Evolutionary conservation across 2,113 vertebrate species (phyloP), one percentile per base, ranked within the genome.

Genomic region (Oreocharis arfaki): DNA sequence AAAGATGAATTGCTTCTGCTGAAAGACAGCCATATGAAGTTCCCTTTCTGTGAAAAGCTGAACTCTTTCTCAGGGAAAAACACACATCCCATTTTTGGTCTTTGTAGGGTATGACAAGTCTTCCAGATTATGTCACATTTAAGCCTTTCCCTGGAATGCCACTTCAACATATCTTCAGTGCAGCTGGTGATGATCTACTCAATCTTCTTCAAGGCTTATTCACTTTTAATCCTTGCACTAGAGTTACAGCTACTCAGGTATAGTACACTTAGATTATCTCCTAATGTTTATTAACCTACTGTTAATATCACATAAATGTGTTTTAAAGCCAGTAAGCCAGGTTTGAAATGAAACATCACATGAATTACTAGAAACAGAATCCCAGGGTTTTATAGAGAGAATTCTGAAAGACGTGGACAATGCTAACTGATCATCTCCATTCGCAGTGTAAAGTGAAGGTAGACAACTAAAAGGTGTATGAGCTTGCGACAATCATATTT

Each of bases 51-150:
- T 88, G 79, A 49, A 80, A 74, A 69, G 28, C 32, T 68, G 27
- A 60, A 14, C 16, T 59, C 11, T 42, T 75, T 57, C 22, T 71
- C 39, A 46, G 33, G 50, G 8, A 67, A 78, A 88, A 89, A 49
- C 4, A 6, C 41, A 20, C 3, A 3, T 82, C 37, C 9, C 2
- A 5, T 79, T 69, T 89, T 89, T 95, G 68, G 9, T 55, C 78
- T 97, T 89, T 93, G 19, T 95, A 99, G 99, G 99, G 99, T 6
- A 98, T 99, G 98, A 98, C 90, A 14, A 99, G 95, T 97, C 98
- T 99, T 73, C 99, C 99, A 84, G 99, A 99, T 97, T 99, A 99
- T 32, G 98, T 99, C 79, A 98, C 99, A 4, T 99, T 99, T 97
- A 99, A 99, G 93, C 97, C 98, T 91, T 99, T 99, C 91, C 98